phyloP scores from a whole-genome alignment of 2,888 invertebrate species.

The Amphipoea oculea region DNA sequence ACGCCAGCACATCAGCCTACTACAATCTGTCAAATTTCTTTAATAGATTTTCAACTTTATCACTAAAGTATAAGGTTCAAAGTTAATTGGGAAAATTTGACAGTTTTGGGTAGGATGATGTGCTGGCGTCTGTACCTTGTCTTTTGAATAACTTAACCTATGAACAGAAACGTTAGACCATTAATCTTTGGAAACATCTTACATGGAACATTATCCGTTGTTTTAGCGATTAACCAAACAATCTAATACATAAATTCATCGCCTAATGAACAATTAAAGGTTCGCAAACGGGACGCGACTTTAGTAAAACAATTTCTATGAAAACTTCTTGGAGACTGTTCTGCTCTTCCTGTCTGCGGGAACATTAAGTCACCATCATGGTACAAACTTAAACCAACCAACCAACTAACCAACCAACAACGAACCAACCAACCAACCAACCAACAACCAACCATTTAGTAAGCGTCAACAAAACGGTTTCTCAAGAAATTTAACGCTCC shows the following conservation, averaged over 20 bases:
- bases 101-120: too few species aligned
- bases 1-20: too few species aligned
- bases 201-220: constrained; percentile 18
- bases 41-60: too few species aligned
- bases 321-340: background rate
- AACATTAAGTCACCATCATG: constrained; percentile 17
- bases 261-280: constrained; percentile 26
- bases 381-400: constrained; percentile 18
- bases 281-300: too few species aligned
- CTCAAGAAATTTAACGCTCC: constrained; percentile 57
- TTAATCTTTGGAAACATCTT: constrained; percentile 10
- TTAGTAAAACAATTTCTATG: background rate
- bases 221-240: constrained; percentile 19
- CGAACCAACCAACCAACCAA: background rate
- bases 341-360: too few species aligned
- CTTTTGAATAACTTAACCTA: constrained; percentile 17
- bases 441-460: constrained; percentile 2
- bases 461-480: constrained; percentile 38
- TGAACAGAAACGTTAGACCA: background rate
- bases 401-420: background rate
- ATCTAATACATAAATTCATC: constrained; percentile 39
- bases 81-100: too few species aligned
- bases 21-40: too few species aligned
- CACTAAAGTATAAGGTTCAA: too few species aligned
- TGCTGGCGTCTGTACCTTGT: too few species aligned